These are phyloP conservation scores for Meteorus sp. DNA, from an alignment of 1,140 invertebrate genomes.

Conservation along the genomic window DNA sequence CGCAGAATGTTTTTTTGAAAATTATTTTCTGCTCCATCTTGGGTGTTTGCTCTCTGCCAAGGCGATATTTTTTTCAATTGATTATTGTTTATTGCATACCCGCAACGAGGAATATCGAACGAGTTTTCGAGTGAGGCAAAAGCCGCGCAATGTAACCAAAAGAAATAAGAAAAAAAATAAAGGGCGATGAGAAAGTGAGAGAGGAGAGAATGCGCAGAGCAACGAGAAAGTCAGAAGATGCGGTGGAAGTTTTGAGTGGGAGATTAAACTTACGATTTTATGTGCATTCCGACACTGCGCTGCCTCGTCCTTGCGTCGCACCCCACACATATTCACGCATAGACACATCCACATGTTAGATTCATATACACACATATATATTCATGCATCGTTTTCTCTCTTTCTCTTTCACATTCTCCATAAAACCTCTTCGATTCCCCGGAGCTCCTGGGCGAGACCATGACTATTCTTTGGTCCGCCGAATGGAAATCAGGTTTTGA, in stretches of 20 bases:
- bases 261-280: slow-evolving; percentile 41
- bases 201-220: not conserved
- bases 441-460: slow-evolving; percentile 12
- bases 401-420: not conserved
- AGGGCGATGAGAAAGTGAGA: not conserved
- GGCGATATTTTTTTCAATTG: slow-evolving; percentile 23
- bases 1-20: too few species aligned
- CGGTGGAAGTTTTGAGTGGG: slow-evolving; percentile 9
- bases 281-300: slow-evolving; percentile 37
- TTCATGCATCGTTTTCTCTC: not conserved
- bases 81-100: slow-evolving; percentile 14
- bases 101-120: slow-evolving; percentile 11
- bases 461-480: slow-evolving; percentile 5
- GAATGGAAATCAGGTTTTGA: slow-evolving; percentile 39
- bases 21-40: too few species aligned
- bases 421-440: slow-evolving; percentile 5
- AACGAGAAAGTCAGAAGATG: not conserved
- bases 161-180: too few species aligned
- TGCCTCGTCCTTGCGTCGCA: slow-evolving; percentile 21
- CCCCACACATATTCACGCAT: not conserved
- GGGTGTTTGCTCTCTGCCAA: too few species aligned
- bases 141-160: too few species aligned
- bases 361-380: not conserved
- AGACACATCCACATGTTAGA: not conserved
- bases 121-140: slow-evolving; percentile 21